Base-by-base conservation (phyloP, 1,140 invertebrate genomes). In the Temnothorax nylanderi region DNA sequence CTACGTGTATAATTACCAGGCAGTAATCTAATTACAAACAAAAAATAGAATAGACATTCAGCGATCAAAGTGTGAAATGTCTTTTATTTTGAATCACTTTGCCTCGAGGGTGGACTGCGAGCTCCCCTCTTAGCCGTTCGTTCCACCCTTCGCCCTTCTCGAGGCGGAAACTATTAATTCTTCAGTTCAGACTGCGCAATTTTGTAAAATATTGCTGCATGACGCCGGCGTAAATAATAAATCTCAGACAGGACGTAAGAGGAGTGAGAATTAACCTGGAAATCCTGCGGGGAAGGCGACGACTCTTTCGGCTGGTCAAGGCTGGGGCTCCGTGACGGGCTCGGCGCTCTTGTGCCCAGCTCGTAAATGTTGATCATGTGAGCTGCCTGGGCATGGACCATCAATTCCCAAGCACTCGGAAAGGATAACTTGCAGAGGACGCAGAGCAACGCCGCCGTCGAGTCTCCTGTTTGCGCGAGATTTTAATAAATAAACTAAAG, bases 301-400 rank as follows among this genome's bases (percentile, higher is more conserved):
- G 91, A 93, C 78, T 91, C 91, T 80, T 92, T 92, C 54, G 88
- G 90, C 13, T 93, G 87, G n/a, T 92, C 89, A 11, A 92, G 95
- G 67, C 94, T 94, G 3, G 93, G 92, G 49, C 92, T 92, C 62
- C 93, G 92, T 90, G 93, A 92, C 51, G 92, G 91, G 78, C 91
- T 93, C 85, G 92, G 95, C 91, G 94, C 94, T 92, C 93, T 93
- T 74, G 93, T 93, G 54, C 97, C 97, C 86, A 98, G 95, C 94
- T 97, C 97, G 94, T 98, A 98, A 91, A 98, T 97, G 95, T 97
- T 98, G 93, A 98, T 96, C 97, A 97, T 97, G 94, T 98, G 97
- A 62, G 97, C 97, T 37, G 97, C 97, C 92, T 98, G 97, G 84
- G 97, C 97, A 93, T 98, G 97, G 21, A 97, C 97, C 97, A 98